Evolutionary conservation across 2,113 vertebrate species (phyloP), one percentile per base, ranked within the genome.

Genomic region (Leptosomus discolor): DNA sequence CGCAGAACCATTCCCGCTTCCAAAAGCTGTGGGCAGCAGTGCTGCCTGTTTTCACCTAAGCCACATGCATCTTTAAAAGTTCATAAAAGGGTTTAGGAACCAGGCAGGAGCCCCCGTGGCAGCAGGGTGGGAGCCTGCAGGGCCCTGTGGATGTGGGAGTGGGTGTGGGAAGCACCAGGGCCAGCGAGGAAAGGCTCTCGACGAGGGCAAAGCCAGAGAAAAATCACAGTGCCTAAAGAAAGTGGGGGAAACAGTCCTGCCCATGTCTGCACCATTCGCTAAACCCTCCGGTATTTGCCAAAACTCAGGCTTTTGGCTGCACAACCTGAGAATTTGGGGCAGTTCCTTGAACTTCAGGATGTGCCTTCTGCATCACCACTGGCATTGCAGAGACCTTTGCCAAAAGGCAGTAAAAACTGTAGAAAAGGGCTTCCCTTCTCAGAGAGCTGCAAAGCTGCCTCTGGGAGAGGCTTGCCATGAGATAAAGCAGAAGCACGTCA

Each of bases 141-240:
- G 63, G 34, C 43, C 20, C 53, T 34, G 34, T 2, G 17, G 81
- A 34, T 57, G 15, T 5, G 6, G 5, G 36, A 30, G 37, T 8
- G 60, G 65, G 30, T 43, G 39, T 5, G 9, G 76, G 88, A 74
- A 29, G 73, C 9, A 2, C n/a, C 1, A 3, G 48, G 46, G 46
- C 0, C 2, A 0, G 26, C 2, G 5, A 68, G 24, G 46, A 57
- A 30, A 19, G 45, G 29, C 30, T 45, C 41, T 37, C 4, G 0
- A 18, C 9, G 2, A 53, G 27, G 29, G 32, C 12, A 39, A 64
- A 73, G 15, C 4, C 11, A 11, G 60, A 36, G 69, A 60, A 95
- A 60, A 73, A 92, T 53, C 30, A 6, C 11, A 20, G 5, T 2
- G n/a, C 2, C 0, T 13, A 15, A 61, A 45, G 24, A 70, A 78